Evolutionary conservation across 2,113 vertebrate species (phyloP).

Genomic region (Gallinago jamesoni): DNA sequence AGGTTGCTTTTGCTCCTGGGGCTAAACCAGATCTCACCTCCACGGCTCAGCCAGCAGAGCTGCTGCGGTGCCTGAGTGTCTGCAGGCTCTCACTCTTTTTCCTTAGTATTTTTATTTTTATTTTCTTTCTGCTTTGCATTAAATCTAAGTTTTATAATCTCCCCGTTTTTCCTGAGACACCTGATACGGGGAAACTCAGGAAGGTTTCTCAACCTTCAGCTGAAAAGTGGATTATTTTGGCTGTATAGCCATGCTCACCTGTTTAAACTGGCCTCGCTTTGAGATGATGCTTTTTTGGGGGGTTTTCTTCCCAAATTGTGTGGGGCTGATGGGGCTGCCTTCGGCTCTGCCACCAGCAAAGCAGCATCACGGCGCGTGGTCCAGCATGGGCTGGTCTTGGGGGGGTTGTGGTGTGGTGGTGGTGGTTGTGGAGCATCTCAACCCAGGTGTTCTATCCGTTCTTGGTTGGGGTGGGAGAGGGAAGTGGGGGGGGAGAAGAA

Average conservation of each 20-base stretch:
- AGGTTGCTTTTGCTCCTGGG: neutral
- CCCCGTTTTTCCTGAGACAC: neutral
- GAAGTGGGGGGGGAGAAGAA: neutral
- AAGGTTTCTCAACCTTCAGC: neutral
- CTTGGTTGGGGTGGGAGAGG: too few relatives aligned
- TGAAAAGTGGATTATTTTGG: neutral
- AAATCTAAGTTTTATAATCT: neutral
- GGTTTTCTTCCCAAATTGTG: neutral
- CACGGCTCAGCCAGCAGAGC: neutral
- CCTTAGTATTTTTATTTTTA: neutral
- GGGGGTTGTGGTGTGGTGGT: too few relatives aligned
- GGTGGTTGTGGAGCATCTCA: neutral
- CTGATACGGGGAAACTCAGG: neutral
- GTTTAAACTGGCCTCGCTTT: neutral
- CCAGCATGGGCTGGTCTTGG: neutral
- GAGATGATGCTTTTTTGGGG: neutral
- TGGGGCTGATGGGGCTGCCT: rapidly evolving
- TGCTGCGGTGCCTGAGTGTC: neutral
- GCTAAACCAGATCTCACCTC: constrained; percentile 26
- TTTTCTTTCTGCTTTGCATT: neutral
- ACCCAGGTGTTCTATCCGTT: neutral
- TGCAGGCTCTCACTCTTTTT: neutral
- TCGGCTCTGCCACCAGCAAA: neutral
- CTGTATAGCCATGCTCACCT: neutral
- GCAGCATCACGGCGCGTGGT: rapidly evolving